phyloP scores from a whole-genome alignment of 2,888 invertebrate genomes.

The Craniophora ligustri region DNA sequence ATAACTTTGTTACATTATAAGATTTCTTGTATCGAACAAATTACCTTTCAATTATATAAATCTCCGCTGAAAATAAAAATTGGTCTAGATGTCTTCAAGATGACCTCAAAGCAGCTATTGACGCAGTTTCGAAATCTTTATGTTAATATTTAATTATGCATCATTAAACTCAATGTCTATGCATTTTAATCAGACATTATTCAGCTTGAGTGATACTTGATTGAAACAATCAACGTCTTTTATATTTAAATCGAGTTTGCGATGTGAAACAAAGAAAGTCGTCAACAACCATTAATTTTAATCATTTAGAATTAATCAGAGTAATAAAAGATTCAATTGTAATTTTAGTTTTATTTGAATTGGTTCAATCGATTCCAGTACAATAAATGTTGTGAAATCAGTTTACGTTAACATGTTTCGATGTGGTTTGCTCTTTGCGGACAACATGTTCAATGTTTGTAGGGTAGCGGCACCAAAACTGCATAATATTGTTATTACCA shows the following conservation, averaged over 20 bases:
- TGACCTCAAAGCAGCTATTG: slow-evolving; percentile 9
- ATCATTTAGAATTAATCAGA: slow-evolving; percentile 55
- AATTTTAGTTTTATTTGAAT: slow-evolving; percentile 16
- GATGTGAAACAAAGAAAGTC: slow-evolving; percentile 30
- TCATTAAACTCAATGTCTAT: slow-evolving; percentile 27
- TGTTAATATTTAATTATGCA: slow-evolving; percentile 17
- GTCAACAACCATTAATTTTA: slow-evolving; percentile 48
- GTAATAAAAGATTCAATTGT: slow-evolving; percentile 56
- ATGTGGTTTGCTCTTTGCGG: not conserved
- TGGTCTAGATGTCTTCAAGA: slow-evolving; percentile 6
- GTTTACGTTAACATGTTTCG: not conserved
- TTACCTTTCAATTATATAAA: not conserved
- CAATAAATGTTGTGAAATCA: not conserved
- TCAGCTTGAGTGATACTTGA: slow-evolving; percentile 5
- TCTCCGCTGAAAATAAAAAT: slow-evolving; percentile 6
- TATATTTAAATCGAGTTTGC: slow-evolving; percentile 27
- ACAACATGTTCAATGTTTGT: no score
- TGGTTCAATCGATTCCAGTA: slow-evolving; percentile 6
- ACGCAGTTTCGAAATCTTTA: slow-evolving; percentile 1
- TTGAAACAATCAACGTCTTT: slow-evolving; percentile 26
- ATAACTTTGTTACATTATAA: slow-evolving; percentile 10
- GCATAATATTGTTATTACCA: no score
- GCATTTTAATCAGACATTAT: slow-evolving; percentile 17
- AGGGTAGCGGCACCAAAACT: not conserved
- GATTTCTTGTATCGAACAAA: slow-evolving; percentile 1